Base-by-base conservation (phyloP, 92 coral and sea anemone genomes). In the Siderastrea radians region DNA sequence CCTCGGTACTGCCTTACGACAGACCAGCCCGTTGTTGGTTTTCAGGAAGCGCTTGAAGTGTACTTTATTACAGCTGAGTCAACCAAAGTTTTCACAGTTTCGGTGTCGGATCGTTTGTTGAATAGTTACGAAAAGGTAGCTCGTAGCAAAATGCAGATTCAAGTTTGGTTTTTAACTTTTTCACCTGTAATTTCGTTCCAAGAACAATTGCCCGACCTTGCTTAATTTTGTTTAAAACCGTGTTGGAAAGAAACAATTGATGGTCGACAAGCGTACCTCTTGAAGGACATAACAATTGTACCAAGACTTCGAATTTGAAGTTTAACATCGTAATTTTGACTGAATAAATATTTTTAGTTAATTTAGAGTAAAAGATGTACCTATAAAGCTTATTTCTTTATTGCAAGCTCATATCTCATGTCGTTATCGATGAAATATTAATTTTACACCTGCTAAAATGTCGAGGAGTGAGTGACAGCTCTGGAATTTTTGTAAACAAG, bases 31-130 rank as follows among this genome's bases (percentile, higher is more conserved):
- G 19, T 62, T 81, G 14, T 9, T 81, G 54, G 38, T 63, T 3
- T 15, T 48, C 76, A 81, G 86, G 77, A 81, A 81, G 86, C 61
- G 14, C 14, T 13, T 81, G 53, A 68, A 49, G 65, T 68, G 64
- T 11, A 17, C 77, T 52, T 80, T 73, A 70, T 46, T 57, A n/a
- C 58, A 69, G 71, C 49, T 70, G 43, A 51, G 52, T 55, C 75
- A 55, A 69, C 58, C 66, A 57, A 57, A 58, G 7, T 82, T 45
- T 26, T 49, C 49, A 46, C n/a, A n/a, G n/a, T 70, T 58, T 47
- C 77, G 49, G 48, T 55, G 77, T 46, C 54, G 71, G 26, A 58
- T 82, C 16, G 68, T 55, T 50, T 70, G 45, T 4, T 67, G 77
- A 81, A 45, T 44, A 81, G 60, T 13, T 48, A 43, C 84, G 11